These are phyloP conservation scores for Drosophila oshimai DNA, from an alignment of 1,140 invertebrate species.

Conservation along the genomic window DNA sequence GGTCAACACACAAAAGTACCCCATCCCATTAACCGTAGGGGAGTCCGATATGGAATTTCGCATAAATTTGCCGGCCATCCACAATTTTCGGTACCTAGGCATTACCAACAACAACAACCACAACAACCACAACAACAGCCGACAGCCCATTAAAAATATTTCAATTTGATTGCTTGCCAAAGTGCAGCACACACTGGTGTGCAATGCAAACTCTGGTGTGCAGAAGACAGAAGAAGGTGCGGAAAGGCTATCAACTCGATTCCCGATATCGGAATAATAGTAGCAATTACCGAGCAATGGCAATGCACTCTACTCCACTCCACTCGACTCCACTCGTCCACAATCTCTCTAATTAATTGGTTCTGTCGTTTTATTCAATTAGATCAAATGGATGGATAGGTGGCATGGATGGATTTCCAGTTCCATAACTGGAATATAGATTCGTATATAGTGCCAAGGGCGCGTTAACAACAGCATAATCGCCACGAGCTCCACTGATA, in stretches of 20 bases:
- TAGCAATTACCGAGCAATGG: conserved; percentile 10
- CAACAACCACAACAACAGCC: not conserved
- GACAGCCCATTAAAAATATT: conserved; percentile 25
- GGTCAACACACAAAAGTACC: not conserved
- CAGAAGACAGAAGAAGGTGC: conserved; percentile 18
- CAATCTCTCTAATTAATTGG: conserved; percentile 36
- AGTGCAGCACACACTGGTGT: conserved; percentile 9
- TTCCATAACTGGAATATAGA: too few species aligned
- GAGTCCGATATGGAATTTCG: conserved; percentile 9
- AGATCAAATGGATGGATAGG: not conserved
- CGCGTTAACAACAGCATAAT: conserved; percentile 11
- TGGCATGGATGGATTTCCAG: not conserved
- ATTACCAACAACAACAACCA: not conserved
- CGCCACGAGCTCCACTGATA: not conserved
- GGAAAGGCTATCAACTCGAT: conserved; percentile 1
- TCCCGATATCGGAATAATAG: conserved; percentile 13
- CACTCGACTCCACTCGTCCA: not conserved
- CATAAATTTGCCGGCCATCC: conserved; percentile 25
- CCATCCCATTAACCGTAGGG: not conserved
- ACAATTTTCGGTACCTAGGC: not conserved
- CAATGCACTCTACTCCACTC: too few species aligned
- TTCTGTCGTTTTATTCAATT: conserved; percentile 27
- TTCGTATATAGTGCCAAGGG: not conserved
- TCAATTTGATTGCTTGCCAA: conserved; percentile 21
- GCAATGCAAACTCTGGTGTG: not conserved